These are phyloP conservation scores for Oncorhynchus tshawytscha DNA, from an alignment of 2,113 vertebrate genomes.

Conservation along the genomic window DNA sequence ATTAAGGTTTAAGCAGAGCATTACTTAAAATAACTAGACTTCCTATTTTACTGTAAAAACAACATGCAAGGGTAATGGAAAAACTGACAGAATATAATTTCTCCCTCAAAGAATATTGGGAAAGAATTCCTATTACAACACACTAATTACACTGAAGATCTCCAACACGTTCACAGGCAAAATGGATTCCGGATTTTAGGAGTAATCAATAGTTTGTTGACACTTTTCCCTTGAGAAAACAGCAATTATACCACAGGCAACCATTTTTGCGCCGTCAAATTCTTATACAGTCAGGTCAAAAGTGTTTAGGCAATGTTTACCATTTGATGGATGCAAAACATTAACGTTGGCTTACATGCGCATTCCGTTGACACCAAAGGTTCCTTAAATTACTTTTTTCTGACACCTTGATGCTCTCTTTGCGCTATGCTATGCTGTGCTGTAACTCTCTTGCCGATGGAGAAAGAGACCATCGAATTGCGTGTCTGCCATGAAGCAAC, in stretches of 20 bases:
- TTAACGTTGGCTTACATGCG: too few species aligned
- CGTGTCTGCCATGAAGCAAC: too few species aligned
- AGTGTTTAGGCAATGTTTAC: too few species aligned
- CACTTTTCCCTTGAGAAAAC: conserved; percentile 56
- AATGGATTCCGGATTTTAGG: conserved; percentile 59
- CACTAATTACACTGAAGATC: not conserved
- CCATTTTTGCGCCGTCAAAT: too few species aligned
- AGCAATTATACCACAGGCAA: conserved; percentile 59
- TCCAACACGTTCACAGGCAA: conserved; percentile 40
- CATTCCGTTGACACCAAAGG: too few species aligned
- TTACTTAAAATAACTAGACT: conserved; percentile 46
- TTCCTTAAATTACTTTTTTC: too few species aligned
- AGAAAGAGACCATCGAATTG: too few species aligned
- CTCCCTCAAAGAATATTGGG: not conserved
- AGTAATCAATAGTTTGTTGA: conserved; percentile 68
- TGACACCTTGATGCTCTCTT: too few species aligned
- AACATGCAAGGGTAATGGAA: not conserved
- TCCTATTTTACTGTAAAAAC: conserved; percentile 17
- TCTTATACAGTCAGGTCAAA: too few species aligned
- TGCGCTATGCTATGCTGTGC: too few species aligned
- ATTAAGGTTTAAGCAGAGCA: conserved; percentile 41
- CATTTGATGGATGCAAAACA: too few species aligned
- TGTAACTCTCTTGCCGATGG: too few species aligned
- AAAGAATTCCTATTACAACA: not conserved
- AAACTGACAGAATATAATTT: conserved; percentile 12